Evolutionary conservation across 2,888 invertebrate species (phyloP).

Genomic region (Dryocosmus kuriphilus): DNA sequence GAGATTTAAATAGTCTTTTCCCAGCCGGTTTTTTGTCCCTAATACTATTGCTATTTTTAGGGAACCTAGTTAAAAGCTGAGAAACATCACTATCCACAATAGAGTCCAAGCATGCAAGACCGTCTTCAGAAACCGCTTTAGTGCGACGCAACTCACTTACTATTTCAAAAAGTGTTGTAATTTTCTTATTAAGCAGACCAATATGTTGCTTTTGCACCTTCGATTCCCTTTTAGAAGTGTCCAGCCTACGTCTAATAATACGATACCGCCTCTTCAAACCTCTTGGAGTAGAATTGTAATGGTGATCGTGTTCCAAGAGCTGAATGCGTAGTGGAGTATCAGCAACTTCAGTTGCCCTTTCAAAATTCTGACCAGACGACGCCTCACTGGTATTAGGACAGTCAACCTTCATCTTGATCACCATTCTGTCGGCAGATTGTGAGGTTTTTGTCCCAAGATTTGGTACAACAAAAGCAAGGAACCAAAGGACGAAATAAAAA

Average conservation of each 20-base stretch:
- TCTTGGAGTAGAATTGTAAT: not conserved
- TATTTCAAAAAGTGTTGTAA: constrained; percentile 37
- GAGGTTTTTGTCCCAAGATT: not conserved
- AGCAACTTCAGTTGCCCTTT: not conserved
- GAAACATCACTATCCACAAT: too few relatives aligned
- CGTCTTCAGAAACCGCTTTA: too few relatives aligned
- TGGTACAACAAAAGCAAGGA: not conserved
- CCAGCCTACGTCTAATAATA: not conserved
- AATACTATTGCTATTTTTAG: too few relatives aligned
- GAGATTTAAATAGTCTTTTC: too few relatives aligned
- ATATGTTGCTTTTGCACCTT: constrained; percentile 32
- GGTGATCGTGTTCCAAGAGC: not conserved
- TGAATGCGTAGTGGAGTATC: not conserved
- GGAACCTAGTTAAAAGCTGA: constrained; percentile 42
- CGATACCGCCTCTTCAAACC: not conserved
- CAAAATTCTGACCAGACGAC: not conserved
- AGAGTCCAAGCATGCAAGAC: too few relatives aligned
- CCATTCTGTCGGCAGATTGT: not conserved
- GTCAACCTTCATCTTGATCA: not conserved
- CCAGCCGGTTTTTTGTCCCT: too few relatives aligned
- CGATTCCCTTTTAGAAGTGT: not conserved
- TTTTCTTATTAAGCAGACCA: constrained; percentile 28
- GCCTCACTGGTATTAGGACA: not conserved
- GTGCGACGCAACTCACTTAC: constrained; percentile 38
- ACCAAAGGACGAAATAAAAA: not conserved